These are phyloP conservation scores for Drosophila kanapiae DNA, from an alignment of 1,140 invertebrate genomes.

Conservation along the genomic window DNA sequence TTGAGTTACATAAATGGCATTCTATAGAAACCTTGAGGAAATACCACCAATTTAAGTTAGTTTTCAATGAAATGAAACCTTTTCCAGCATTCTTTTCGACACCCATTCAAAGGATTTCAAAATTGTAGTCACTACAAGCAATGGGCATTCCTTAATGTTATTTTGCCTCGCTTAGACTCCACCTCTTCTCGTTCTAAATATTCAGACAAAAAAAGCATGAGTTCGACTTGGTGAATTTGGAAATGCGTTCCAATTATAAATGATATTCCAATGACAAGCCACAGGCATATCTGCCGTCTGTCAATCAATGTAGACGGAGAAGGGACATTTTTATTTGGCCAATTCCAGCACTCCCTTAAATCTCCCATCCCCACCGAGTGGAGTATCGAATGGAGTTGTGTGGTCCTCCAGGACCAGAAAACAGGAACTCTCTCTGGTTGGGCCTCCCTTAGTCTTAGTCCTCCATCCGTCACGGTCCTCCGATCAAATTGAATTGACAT, in stretches of 20 bases:
- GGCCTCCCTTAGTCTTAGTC: slow-evolving; percentile 21
- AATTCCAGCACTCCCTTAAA: slow-evolving; percentile 12
- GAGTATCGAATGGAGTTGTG: slow-evolving; percentile 8
- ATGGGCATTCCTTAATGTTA: too few species aligned
- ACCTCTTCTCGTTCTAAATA: background rate
- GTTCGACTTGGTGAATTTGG: background rate
- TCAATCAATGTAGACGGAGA: slow-evolving; percentile 57
- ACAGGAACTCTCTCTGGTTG: slow-evolving; percentile 29
- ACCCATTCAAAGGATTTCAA: background rate
- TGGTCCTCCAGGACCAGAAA: slow-evolving; percentile 26
- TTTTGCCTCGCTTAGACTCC: background rate
- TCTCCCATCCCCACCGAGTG: background rate
- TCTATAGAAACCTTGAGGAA: too few species aligned
- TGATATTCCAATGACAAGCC: slow-evolving; percentile 29
- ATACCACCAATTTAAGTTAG: too few species aligned
- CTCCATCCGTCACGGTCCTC: slow-evolving; percentile 45
- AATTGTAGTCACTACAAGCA: background rate
- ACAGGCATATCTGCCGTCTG: slow-evolving; percentile 19
- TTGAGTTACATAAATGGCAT: too few species aligned
- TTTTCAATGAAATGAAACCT: too few species aligned
- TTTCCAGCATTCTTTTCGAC: too few species aligned
- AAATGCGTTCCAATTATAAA: slow-evolving; percentile 40
- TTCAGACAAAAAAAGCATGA: background rate
- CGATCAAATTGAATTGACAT: slow-evolving; percentile 76
- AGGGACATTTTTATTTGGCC: slow-evolving; percentile 62